Evolutionary conservation across 92 coral and sea anemone species (phyloP), one percentile per base, ranked within the genome.

Genomic region (Blastomussa wellsi): DNA sequence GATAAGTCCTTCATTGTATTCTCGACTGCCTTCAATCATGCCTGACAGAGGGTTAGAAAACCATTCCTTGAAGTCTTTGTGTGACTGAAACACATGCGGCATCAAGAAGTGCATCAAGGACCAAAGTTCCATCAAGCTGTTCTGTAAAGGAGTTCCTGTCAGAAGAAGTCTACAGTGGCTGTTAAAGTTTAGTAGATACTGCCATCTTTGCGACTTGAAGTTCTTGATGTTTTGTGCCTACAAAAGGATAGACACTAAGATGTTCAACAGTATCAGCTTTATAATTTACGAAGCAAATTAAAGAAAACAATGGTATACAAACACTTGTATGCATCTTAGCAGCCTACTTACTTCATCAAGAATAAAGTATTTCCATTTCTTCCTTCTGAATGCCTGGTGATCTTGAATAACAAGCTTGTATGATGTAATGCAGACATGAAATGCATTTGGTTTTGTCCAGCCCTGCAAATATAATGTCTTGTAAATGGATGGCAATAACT

Each of bases 11-110:
- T 97, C 99, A 74, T 95, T 97, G 85, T 97, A 97, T 66, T 97
- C 99, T 79, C 95, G 93, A 81, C 99, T 97, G 36, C 99, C 99
- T 83, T 97, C 99, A 74, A 97, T 97, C 99, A 97, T 97, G n/a
- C 99, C 99, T 36, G 99, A 92, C 33, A 97, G 89, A 49, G 98
- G 99, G 83, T 97, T 97, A 5, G 99, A 95, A 82, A 97, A 97
- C 99, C 99, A 97, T 73, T 97, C 98, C 79, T 97, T 95, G 90
- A 97, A 97, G 76, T 97, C 99, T 74, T 95, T 95, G 80, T 97
- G 99, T 31, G 99, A 97, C 81, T 97, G 98, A 81, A 97, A 97
- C 76, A 97, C 91, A 79, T 97, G 99, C 28, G 99, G 99, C 99
- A 97, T 97, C 49, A 97, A 81, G 82, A 97, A 97, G 80, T 97